Conservation (phyloP, 2,797 vertebrate genomes). For the Hydrophis major region DNA sequence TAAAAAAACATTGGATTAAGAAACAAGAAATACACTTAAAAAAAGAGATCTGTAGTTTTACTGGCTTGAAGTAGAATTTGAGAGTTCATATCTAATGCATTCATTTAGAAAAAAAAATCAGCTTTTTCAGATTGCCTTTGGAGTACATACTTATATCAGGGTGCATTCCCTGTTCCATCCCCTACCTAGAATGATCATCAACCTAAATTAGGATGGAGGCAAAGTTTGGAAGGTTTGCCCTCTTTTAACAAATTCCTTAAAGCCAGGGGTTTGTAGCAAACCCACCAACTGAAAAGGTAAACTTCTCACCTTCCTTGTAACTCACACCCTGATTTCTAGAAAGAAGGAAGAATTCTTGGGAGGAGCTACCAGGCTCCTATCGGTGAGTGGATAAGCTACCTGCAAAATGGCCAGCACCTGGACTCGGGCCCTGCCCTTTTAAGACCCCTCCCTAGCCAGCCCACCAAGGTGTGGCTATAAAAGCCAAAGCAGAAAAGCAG, state of each 20-base stretch:
- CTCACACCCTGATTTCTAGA: background rate
- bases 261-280: background rate
- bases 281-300: background rate
- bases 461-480: background rate
- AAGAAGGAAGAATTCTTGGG: background rate
- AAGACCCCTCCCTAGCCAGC: background rate
- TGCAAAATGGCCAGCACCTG: background rate
- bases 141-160: background rate
- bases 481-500: background rate
- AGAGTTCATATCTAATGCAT: background rate
- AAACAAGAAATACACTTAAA: background rate
- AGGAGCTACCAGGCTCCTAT: background rate
- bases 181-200: background rate
- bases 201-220: background rate
- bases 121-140: background rate
- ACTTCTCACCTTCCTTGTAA: background rate
- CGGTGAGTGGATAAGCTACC: background rate
- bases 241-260: background rate
- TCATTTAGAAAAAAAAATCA: background rate
- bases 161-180: background rate
- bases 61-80: background rate
- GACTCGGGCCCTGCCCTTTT: background rate
- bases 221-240: background rate
- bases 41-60: rapidly evolving
- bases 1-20: background rate